Base-by-base conservation (phyloP, 53 echinoderm and acorn worm species). In the Antedon mediterranea region DNA sequence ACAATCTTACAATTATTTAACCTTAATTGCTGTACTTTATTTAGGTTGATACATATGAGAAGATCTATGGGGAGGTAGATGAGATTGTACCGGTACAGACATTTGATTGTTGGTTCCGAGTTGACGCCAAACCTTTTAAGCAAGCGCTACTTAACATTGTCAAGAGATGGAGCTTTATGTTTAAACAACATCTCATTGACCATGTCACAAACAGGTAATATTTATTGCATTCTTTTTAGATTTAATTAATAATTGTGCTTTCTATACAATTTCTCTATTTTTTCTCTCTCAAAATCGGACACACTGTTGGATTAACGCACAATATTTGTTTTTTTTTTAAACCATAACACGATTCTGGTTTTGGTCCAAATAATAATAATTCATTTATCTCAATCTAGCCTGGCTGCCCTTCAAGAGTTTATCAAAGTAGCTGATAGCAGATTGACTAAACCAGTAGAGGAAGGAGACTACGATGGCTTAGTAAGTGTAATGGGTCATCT, bases 111-210 rank as follows among this genome's bases (percentile, higher is more conserved):
- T 95, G 97, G 97, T 95, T 95, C 89, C 76, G 92, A 7, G 92
- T 95, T 31, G 97, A 95, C 70, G 89, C 87, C 43, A 89, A 89
- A 75, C 97, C 97, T 6, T 95, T 95, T 92, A 95, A 88, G 77
- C 92, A 92, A 72, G 92, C 92, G 29, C 84, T 95, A 72, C 90
- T 95, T 20, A 95, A 95, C 84, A 95, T 95, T 84, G 89, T 92
- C 85, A 95, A 95, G 88, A 92, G 92, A 73, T 95, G 92, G 97
- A 95, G 97, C 88, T 95, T 95, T 79, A 95, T 95, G 97, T 95
- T 95, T 90, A 95, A 95, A 43, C 92, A 95, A 78, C 92, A 95
- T 78, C 89, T 95, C 15, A 95, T 95, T 77, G 97, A 95, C 34
- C 97, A 95, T 76, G 97, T 95, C 81, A 95, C 97, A 28, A 95